Base-by-base conservation (phyloP, 30 jellyfish, hydroid and myxozoan species). In the Sanderia malayensis region DNA sequence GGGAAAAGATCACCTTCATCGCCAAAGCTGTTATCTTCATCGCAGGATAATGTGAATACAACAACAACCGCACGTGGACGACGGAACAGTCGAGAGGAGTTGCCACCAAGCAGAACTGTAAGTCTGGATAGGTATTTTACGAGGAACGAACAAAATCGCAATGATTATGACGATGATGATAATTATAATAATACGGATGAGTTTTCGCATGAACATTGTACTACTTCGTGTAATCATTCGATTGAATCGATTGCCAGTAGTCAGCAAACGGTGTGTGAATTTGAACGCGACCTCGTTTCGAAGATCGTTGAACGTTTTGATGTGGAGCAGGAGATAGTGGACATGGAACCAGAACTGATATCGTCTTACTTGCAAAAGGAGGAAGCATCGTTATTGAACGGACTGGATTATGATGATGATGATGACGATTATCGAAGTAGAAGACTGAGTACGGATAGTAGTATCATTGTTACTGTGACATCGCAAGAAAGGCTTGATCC, bases 231-330 rank as follows among this genome's bases (percentile, higher is more conserved):
- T 31, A 44, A 60, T 41, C 78, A 81, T 26, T 76, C 92, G n/a
- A 86, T 55, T 8, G 96, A 79, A 10, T 62, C 96, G 0, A 46
- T 79, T 0, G 87, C 96, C 6, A 87, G 89, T 41, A 70, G 96
- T 49, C 89, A 70, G 61, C 95, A 58, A 25, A 82, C 95, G 44
- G 94, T 90, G 7, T 92, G 78, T 29, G 85, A 77, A 62, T 90
- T 90, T 57, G 97, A 90, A 60, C 73, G 94, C 25, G 89, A 82
- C 22, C 66, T 90, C 26, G 97, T 90, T 2, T 77, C 97, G 58
- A 76, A 90, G 68, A 83, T 90, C 49, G 95, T 94, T 26, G 97
- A 90, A 61, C 78, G 97, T 37, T 69, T 90, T 25, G 97, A 95
- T 25, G 92, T 90, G 49, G 95, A 90, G 68, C 79, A 69, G 15